Percentiles rank a stretch among this genome's conserved stretches.
These are phyloP conservation scores for Eleutherodactylus coqui DNA, from an alignment of 2,797 vertebrate species.

Conservation along the genomic window DNA sequence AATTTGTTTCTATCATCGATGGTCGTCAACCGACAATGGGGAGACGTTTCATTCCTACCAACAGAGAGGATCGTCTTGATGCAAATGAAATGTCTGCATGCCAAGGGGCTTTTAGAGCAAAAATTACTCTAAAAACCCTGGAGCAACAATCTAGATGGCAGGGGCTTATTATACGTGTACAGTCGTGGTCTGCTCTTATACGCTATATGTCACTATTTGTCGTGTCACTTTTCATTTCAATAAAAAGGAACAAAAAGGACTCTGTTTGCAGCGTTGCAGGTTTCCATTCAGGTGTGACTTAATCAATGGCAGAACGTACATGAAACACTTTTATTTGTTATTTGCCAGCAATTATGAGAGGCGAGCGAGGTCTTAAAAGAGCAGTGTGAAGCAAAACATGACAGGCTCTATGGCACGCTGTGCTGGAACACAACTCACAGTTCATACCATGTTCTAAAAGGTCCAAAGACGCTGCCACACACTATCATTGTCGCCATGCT, in stretches of 20 bases:
- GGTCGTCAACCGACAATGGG: too few relatives aligned
- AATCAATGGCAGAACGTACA: background rate
- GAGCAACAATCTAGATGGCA: background rate
- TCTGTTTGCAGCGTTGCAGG: background rate
- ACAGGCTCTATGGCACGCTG: conserved; percentile 20
- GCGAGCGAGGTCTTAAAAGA: background rate
- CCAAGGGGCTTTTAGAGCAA: background rate
- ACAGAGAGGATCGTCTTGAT: too few relatives aligned
- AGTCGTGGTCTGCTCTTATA: background rate
- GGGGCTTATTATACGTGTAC: background rate
- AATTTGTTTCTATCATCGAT: too few relatives aligned
- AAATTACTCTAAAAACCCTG: background rate
- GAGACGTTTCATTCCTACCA: too few relatives aligned
- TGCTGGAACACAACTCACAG: background rate
- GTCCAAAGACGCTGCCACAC: background rate
- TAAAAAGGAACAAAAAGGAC: conserved; percentile 7
- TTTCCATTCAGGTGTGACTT: conserved; percentile 9
- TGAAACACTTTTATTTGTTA: background rate
- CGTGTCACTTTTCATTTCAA: background rate
- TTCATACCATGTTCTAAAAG: background rate
- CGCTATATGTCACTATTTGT: background rate
- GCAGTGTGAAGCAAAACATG: conserved; percentile 20
- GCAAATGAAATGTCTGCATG: background rate
- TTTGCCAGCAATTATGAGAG: conserved; percentile 10
- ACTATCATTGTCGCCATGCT: background rate